A percentile compares a stretch with the other conserved stretches of the same genome.
These are phyloP conservation scores for Orussus abietinus DNA, from an alignment of 1,140 invertebrate genomes.

Conservation along the genomic window DNA sequence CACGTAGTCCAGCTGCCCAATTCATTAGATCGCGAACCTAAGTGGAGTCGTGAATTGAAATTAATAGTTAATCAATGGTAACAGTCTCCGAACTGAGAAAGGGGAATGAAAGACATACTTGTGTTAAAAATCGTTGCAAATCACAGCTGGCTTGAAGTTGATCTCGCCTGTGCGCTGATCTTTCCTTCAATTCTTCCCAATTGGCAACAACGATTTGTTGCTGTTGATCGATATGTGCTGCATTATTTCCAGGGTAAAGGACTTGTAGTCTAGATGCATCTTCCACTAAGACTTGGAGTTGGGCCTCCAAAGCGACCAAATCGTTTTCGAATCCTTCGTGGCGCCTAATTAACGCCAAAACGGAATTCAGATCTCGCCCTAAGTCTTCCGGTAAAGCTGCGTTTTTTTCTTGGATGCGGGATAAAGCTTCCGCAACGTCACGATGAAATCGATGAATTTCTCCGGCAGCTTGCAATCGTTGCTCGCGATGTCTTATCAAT, in stretches of 20 bases:
- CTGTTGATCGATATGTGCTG: slow-evolving; percentile 80
- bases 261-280: slow-evolving; percentile 84
- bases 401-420: slow-evolving; percentile 85
- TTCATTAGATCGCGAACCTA: slow-evolving; percentile 84
- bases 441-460: slow-evolving; percentile 96
- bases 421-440: slow-evolving; percentile 89
- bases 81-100: not conserved
- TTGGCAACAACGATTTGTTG: slow-evolving; percentile 78
- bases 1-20: slow-evolving; percentile 79
- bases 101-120: too few relatives aligned
- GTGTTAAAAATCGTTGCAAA: slow-evolving; percentile 80
- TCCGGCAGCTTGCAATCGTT: slow-evolving; percentile 84
- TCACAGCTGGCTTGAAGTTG: slow-evolving; percentile 84
- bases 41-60: not conserved
- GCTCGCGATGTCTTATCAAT: slow-evolving; percentile 79
- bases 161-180: slow-evolving; percentile 72
- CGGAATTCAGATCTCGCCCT: slow-evolving; percentile 85
- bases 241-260: slow-evolving; percentile 90
- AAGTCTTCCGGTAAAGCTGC: slow-evolving; percentile 79
- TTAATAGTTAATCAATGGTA: not conserved
- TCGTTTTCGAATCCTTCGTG: slow-evolving; percentile 97
- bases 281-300: slow-evolving; percentile 86
- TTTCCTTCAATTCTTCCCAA: slow-evolving; percentile 83
- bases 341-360: slow-evolving; percentile 74
- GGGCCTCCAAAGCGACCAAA: slow-evolving; percentile 87